Evolutionary conservation across 2,113 vertebrate genomes (phyloP), one percentile per base, ranked within the genome.

Genomic region (Myiopsitta monachus): DNA sequence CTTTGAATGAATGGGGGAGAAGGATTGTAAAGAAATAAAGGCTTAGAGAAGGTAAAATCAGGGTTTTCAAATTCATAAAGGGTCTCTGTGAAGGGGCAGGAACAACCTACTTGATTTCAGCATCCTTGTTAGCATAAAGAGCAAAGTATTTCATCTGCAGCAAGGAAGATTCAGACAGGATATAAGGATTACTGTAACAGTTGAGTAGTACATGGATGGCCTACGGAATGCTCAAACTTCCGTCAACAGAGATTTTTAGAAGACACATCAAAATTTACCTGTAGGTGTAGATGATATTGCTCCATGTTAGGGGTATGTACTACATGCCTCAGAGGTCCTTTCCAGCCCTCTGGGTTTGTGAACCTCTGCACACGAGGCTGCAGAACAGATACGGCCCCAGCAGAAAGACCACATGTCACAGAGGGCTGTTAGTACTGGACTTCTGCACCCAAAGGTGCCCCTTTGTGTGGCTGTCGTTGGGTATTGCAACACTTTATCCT

Each of bases 291-390:
- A 12, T 81, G 30, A 30, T 61, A 33, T 7, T 55, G 13, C 11
- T 55, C 21, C 30, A 51, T 36, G n/a, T n/a, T 18, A 47, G 11
- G 27, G 8, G 6, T 67, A 22, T 7, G 18, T 18, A 33, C 33
- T 72, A 39, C 66, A 19, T 36, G 51, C 10, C 54, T 51, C 66
- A 43, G 70, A 70, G 24, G 21, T 73, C 33, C 33, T 55, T 72
- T 36, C 38, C 44, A 90, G 70, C 23, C 49, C 52, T 46, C 51
- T 59, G 49, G 14, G 7, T 49, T 31, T 49, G 31, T 38, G 64
- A 92, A 67, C 15, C 4, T 21, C 41, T 14, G 8, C 0, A 0
- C 17, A 16, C 3, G 5, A 70, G 31, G 11, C 11, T 14, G 10
- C 14, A 9, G 17, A 19, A 9, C 2, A 59, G 62, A 17, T 12